These are phyloP conservation scores for Anas platyrhynchos DNA, from an alignment of 2,113 vertebrate genomes.

Conservation along the genomic window DNA sequence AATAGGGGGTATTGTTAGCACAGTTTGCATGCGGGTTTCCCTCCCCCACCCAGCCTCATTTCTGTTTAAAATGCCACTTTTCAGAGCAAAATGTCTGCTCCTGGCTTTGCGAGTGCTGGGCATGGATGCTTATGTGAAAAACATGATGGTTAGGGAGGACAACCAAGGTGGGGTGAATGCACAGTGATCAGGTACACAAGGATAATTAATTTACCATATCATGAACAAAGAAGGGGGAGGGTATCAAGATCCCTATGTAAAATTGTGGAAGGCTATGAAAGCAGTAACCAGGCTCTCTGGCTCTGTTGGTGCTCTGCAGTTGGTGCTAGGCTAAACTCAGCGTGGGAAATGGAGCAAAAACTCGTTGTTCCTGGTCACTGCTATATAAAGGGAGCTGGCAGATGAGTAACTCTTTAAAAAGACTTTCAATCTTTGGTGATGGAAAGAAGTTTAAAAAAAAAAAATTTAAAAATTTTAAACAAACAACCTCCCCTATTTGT, in stretches of 20 bases:
- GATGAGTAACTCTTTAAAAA: neutral
- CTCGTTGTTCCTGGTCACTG: neutral
- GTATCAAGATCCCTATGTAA: neutral
- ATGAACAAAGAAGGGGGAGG: neutral
- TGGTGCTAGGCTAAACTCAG: neutral
- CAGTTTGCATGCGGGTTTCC: neutral
- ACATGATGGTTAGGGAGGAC: neutral
- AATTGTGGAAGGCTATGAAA: neutral
- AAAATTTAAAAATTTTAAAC: neutral
- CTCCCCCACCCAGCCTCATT: neutral
- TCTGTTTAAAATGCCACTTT: neutral
- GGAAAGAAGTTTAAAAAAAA: neutral
- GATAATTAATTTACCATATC: neutral
- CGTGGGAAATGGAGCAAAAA: neutral
- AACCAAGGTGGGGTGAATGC: neutral
- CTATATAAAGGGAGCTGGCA: neutral
- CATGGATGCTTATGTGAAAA: neutral
- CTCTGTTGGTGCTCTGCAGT: neutral
- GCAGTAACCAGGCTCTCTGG: slow-evolving; percentile 1
- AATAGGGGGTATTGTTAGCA: slow-evolving; percentile 23
- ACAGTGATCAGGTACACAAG: neutral
- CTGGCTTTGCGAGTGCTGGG: neutral
- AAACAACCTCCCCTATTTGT: too few relatives aligned
- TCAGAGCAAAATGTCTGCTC: neutral
- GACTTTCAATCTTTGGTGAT: neutral